Base-by-base conservation (phyloP, 2,797 vertebrate genomes). In the Benthosema pterotum region DNA sequence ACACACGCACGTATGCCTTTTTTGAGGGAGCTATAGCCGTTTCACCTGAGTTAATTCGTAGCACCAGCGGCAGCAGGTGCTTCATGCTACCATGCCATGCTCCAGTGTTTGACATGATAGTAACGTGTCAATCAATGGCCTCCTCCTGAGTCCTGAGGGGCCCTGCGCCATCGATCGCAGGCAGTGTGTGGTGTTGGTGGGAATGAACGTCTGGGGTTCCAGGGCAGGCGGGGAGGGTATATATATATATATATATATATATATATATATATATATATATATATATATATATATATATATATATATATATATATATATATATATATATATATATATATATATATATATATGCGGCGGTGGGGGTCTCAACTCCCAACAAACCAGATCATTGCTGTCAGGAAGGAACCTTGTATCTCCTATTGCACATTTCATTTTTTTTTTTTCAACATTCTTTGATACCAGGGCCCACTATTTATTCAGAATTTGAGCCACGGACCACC, bases 111-210 rank as follows among this genome's bases (percentile, higher is more conserved):
- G 88, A 91, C 89, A 90, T 81, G 78, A 83, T 84, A 82, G 76
- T 66, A 86, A 84, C 66, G 60, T 90, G 88, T 91, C 90, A 90
- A 91, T 90, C 90, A 90, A 90, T 91, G 88, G 85, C 87, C 86
- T 87, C 88, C 89, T 86, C 83, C 79, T 73, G n/a, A n/a, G n/a
- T 63, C 86, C 85, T 87, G 68, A 79, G 86, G 85, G 87, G 80
- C 83, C 87, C 72, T 77, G 88, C 84, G 88, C 65, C 79, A 91
- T 91, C 83, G 90, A 91, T 91, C 88, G 83, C 79, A 79, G 50
- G 52, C 75, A 86, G 82, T 79, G 85, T 89, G 89, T 86, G 83
- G 82, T n/a, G n/a, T n/a, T n/a, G n/a, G n/a, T n/a, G n/a, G n/a
- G n/a, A n/a, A n/a, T n/a, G 66, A 85, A 63, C 73, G 84, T 85